Conservation (phyloP, 1,140 invertebrate species). For the Lucilia cuprina region DNA sequence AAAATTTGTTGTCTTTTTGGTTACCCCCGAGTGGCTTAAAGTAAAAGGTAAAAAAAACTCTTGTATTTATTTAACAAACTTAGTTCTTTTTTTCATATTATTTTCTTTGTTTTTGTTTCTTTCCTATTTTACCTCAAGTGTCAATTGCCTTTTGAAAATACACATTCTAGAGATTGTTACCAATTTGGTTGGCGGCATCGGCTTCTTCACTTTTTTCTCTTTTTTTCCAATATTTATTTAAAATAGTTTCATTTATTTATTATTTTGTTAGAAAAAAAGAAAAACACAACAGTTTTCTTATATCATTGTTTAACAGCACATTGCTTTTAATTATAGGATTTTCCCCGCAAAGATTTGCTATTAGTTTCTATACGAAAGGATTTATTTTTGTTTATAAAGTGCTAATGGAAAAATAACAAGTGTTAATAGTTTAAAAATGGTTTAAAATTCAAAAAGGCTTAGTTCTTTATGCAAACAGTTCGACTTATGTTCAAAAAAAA, state of each 20-base stretch:
- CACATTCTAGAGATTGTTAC: not conserved
- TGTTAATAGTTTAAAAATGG: not conserved
- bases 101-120: not conserved
- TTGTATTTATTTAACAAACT: not conserved
- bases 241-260: conserved; percentile 20
- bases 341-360: not conserved
- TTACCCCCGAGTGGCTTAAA: conserved; percentile 9
- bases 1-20: not conserved
- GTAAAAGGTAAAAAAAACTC: not conserved
- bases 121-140: conserved; percentile 23
- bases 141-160: conserved; percentile 19
- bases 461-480: too few relatives aligned
- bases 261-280: not conserved
- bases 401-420: conserved; percentile 33
- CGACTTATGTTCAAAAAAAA: too few relatives aligned
- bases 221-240: not conserved
- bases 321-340: not conserved
- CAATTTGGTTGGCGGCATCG: conserved; percentile 26
- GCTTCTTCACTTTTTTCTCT: too few relatives aligned
- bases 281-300: not conserved
- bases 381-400: conserved; percentile 8
- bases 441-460: not conserved
- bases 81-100: not conserved
- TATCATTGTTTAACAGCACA: conserved; percentile 20
- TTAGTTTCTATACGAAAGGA: not conserved